Evolutionary conservation across 2,888 invertebrate species (phyloP).

Genomic region (Meloe dianella): DNA sequence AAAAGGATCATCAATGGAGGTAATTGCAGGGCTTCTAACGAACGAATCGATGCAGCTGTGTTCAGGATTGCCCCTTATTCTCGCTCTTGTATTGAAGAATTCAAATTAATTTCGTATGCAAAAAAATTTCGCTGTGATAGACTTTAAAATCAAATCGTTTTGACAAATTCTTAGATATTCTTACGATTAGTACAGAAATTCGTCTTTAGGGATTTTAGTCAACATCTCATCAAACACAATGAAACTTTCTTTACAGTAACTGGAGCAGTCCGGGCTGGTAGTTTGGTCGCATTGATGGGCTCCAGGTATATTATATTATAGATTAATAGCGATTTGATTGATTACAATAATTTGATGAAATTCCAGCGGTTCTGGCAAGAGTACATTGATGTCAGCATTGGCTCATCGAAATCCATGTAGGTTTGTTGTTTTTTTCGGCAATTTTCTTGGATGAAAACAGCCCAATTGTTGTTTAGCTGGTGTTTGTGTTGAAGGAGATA

Average conservation of each 20-base stretch:
- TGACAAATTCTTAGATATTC: no score
- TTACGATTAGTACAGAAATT: not conserved
- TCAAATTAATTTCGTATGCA: no score
- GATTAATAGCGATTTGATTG: not conserved
- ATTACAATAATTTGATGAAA: conserved; percentile 6
- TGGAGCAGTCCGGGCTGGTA: conserved; percentile 82
- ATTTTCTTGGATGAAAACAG: no score
- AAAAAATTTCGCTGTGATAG: no score
- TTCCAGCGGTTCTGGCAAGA: conserved; percentile 87
- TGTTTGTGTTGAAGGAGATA: conserved; percentile 77
- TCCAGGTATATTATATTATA: conserved; percentile 68
- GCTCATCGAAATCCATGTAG: conserved; percentile 79
- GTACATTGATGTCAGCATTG: conserved; percentile 83
- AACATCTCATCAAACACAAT: not conserved
- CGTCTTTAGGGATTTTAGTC: not conserved
- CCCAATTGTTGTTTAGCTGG: conserved; percentile 65
- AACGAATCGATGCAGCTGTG: no score
- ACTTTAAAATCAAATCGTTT: no score
- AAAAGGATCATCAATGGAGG: conserved; percentile 81
- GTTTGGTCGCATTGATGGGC: conserved; percentile 84
- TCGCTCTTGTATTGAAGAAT: no score
- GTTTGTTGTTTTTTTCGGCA: conserved; percentile 34
- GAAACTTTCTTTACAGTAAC: conserved; percentile 64
- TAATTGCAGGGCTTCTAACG: conserved; percentile 46
- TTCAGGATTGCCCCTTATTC: no score